Evolutionary conservation across 2,113 vertebrate genomes (phyloP).

Genomic region (Tychaedon coryphoeus): DNA sequence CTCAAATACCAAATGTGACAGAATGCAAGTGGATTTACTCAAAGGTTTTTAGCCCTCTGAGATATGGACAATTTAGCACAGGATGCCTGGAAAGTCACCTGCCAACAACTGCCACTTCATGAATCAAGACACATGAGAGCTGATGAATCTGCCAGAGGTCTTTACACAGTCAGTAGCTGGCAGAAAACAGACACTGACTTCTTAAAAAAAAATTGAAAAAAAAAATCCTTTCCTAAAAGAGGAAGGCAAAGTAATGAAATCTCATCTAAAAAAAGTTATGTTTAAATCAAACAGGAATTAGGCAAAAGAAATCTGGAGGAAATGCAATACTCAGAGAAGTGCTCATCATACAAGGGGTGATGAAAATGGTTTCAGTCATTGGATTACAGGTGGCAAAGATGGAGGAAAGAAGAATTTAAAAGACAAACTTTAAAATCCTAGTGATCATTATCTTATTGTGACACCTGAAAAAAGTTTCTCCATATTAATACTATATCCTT

Average conservation of each 20-base stretch:
- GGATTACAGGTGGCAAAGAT: not conserved
- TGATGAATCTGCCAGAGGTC: not conserved
- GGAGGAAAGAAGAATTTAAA: not conserved
- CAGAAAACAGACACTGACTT: not conserved
- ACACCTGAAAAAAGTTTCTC: not conserved
- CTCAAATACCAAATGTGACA: not conserved
- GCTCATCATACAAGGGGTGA: not conserved
- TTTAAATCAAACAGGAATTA: not conserved
- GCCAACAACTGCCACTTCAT: not conserved
- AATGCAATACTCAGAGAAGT: not conserved
- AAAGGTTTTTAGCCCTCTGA: not conserved
- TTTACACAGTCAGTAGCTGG: not conserved
- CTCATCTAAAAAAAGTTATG: not conserved
- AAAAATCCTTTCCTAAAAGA: not conserved
- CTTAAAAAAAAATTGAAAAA: not conserved
- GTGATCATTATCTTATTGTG: not conserved
- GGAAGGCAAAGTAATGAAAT: not conserved
- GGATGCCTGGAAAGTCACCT: not conserved
- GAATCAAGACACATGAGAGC: not conserved
- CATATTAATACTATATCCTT: not conserved
- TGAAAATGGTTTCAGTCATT: not conserved
- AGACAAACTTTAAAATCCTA: no score
- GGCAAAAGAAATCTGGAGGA: not conserved
- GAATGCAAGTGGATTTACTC: not conserved
- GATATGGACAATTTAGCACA: not conserved